Percentiles rank a stretch among this genome's conserved stretches.
Conservation (phyloP, 53 echinoderm and acorn worm species). For the Luidia sarsii region DNA sequence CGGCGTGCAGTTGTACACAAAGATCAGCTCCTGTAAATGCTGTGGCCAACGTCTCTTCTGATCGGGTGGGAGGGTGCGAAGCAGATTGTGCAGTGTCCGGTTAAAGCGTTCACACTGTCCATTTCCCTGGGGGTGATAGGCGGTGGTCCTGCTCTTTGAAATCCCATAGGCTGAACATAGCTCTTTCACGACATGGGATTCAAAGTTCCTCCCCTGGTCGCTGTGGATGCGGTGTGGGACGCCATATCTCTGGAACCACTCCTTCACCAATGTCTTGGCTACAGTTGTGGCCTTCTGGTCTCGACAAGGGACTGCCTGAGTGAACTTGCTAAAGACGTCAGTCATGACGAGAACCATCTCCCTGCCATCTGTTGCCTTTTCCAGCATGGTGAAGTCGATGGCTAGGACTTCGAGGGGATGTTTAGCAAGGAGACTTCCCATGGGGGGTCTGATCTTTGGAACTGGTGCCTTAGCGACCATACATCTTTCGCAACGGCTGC, state of each 20-base stretch:
- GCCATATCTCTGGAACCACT: slow-evolving; percentile 76
- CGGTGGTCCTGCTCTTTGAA: no score
- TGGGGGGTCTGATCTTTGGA: slow-evolving; percentile 12
- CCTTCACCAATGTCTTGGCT: slow-evolving; percentile 52
- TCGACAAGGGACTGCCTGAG: no score
- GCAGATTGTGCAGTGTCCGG: slow-evolving; percentile 19
- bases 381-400: slow-evolving; percentile 67
- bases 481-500: slow-evolving; percentile 51
- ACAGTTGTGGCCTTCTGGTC: slow-evolving; percentile 77
- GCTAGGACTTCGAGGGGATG: slow-evolving; percentile 67
- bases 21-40: neutral
- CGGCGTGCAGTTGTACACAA: slow-evolving; percentile 18
- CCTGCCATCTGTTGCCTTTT: slow-evolving; percentile 25
- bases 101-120: no score
- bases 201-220: no score
- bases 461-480: slow-evolving; percentile 55
- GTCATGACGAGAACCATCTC: slow-evolving; percentile 71
- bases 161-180: slow-evolving; percentile 4
- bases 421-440: slow-evolving; percentile 44
- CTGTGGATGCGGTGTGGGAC: slow-evolving; percentile 54
- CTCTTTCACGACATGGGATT: slow-evolving; percentile 54
- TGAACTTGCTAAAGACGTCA: slow-evolving; percentile 71
- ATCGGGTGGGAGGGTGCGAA: slow-evolving; percentile 10
- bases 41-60: slow-evolving; percentile 4
- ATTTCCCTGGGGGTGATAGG: no score